Evolutionary conservation across 1,140 invertebrate genomes (phyloP).

Genomic region (Oncopeltus fasciatus): DNA sequence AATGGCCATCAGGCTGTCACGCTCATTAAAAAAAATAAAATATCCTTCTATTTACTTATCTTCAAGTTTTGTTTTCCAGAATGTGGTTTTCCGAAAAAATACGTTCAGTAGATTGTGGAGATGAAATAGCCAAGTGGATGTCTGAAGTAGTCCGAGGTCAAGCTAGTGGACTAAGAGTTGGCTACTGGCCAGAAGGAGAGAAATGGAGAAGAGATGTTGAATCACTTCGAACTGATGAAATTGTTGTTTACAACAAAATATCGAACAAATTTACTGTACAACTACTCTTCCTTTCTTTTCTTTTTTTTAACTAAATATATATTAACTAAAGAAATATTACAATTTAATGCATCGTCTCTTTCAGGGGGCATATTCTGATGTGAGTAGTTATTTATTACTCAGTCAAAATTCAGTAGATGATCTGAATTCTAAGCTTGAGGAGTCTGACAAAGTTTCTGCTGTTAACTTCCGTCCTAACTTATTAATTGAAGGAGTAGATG

Average conservation of each 20-base stretch:
- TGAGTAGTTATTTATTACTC: conserved; percentile 41
- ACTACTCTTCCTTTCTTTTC: too few relatives aligned
- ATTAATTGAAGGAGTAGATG: conserved; percentile 41
- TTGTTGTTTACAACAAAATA: neutral
- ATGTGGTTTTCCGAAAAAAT: neutral
- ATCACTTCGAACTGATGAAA: neutral
- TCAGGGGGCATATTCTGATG: conserved; percentile 41
- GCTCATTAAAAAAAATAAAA: too few relatives aligned
- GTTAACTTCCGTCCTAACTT: conserved; percentile 52
- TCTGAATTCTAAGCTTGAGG: conserved; percentile 37
- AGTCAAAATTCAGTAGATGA: conserved; percentile 47
- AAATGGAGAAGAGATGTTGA: neutral
- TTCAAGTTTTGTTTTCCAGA: neutral
- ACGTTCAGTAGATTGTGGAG: neutral
- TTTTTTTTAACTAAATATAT: too few relatives aligned
- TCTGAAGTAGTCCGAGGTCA: neutral
- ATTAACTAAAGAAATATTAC: too few relatives aligned
- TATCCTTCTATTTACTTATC: too few relatives aligned
- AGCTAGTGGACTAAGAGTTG: neutral
- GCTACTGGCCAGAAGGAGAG: neutral
- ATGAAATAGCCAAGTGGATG: neutral
- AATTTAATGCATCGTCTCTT: neutral
- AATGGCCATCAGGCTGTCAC: too few relatives aligned
- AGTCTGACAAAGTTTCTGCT: conserved; percentile 32
- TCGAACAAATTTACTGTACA: too few relatives aligned